Percentiles rank a stretch among this genome's conserved stretches.
These are phyloP conservation scores for Ligdia adustata DNA, from an alignment of 2,888 invertebrate genomes.

Conservation along the genomic window DNA sequence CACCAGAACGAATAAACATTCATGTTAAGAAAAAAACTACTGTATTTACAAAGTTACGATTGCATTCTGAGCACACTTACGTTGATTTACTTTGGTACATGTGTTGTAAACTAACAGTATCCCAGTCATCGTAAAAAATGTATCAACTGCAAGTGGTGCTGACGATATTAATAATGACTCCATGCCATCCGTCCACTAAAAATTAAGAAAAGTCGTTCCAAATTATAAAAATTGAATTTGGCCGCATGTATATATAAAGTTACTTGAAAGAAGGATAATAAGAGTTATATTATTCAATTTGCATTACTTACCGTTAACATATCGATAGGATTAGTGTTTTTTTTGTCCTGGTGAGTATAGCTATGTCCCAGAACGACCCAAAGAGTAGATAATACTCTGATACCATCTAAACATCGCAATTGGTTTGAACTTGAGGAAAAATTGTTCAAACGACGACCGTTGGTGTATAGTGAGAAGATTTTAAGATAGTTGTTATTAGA, in stretches of 20 bases:
- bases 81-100: no score
- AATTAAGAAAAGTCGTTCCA: no score
- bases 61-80: no score
- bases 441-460: background rate
- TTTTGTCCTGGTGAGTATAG: background rate
- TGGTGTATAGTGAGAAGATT: background rate
- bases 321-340: background rate
- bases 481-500: background rate
- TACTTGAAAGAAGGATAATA: no score
- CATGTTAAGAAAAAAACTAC: no score
- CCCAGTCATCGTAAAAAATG: conserved; percentile 5
- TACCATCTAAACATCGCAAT: conserved; percentile 2
- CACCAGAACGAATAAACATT: no score
- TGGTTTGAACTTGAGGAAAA: background rate
- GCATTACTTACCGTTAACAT: background rate
- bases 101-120: conserved; percentile 5
- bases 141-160: conserved; percentile 5
- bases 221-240: no score
- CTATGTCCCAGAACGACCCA: background rate
- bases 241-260: no score
- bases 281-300: no score
- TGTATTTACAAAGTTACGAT: no score
- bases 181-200: background rate
- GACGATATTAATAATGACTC: background rate
- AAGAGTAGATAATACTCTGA: conserved; percentile 2